Conservation (phyloP, 2,888 invertebrate genomes). For the Osmoderma eremita region DNA sequence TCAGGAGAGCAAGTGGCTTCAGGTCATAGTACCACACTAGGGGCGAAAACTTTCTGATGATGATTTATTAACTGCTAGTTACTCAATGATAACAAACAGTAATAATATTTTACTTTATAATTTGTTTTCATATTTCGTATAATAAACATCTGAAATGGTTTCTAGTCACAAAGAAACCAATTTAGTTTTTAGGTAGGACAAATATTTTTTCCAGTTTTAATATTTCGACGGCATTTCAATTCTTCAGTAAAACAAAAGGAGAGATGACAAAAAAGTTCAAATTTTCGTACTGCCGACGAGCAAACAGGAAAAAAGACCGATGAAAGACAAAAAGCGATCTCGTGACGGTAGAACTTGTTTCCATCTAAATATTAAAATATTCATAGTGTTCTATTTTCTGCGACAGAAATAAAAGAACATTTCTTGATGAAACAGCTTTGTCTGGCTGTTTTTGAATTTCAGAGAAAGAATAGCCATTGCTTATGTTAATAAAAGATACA, state of each 20-base stretch:
- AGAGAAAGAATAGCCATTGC: conserved; percentile 5
- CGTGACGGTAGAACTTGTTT: conserved; percentile 39
- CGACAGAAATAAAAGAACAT: conserved; percentile 38
- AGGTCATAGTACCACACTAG: too few species aligned
- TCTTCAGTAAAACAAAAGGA: conserved; percentile 31
- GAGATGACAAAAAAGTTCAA: conserved; percentile 19
- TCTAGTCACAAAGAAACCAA: conserved; percentile 9
- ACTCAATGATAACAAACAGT: too few species aligned
- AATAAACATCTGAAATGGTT: conserved; percentile 2
- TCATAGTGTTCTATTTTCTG: conserved; percentile 46
- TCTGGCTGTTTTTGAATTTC: neutral
- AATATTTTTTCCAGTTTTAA: conserved; percentile 32
- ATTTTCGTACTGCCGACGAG: conserved; percentile 30
- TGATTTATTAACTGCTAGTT: too few species aligned
- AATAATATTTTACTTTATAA: neutral
- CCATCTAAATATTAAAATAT: conserved; percentile 48
- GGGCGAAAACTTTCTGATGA: too few species aligned
- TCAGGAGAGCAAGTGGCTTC: too few species aligned
- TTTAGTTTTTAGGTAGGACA: conserved; percentile 15
- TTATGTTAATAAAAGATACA: conserved; percentile 12
- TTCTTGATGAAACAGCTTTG: conserved; percentile 10
- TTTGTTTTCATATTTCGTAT: neutral
- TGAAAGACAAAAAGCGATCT: conserved; percentile 40
- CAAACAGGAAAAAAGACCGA: conserved; percentile 34
- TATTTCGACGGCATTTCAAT: conserved; percentile 25